A percentile compares a stretch with the other conserved stretches of the same genome.
These are phyloP conservation scores for Cenopis cana DNA, from an alignment of 2,888 invertebrate species.

Conservation along the genomic window DNA sequence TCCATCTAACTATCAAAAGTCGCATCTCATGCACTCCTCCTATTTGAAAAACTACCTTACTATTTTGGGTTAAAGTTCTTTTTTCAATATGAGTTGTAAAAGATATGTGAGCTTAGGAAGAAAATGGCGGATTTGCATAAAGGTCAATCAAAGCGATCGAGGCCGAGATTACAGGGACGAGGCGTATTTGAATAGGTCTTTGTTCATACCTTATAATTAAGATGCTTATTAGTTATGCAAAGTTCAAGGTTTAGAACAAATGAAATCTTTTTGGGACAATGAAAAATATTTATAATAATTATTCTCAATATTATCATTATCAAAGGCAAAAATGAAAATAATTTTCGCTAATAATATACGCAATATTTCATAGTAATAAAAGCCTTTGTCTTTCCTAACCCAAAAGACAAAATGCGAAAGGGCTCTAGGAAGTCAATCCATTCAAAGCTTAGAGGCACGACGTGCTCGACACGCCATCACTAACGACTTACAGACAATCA, in stretches of 20 bases:
- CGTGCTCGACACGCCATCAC: conserved; percentile 24
- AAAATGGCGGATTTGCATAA: conserved; percentile 66
- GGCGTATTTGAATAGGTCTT: conserved; percentile 62
- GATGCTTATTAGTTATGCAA: conserved; percentile 36
- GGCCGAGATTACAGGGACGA: conserved; percentile 61
- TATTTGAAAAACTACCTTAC: background rate
- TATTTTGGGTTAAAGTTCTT: background rate
- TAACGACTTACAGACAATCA: conserved; percentile 42
- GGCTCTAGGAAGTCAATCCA: conserved; percentile 18
- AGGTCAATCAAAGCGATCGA: conserved; percentile 73
- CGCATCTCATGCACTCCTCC: conserved; percentile 1
- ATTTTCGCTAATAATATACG: background rate
- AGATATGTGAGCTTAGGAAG: background rate
- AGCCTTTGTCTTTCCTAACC: no score
- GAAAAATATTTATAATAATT: no score
- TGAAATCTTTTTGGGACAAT: background rate
- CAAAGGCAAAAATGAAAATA: background rate
- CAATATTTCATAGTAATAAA: background rate
- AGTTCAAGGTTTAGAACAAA: background rate
- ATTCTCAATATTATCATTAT: no score
- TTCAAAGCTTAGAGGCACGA: conserved; percentile 9
- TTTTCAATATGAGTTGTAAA: background rate
- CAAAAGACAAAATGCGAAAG: background rate
- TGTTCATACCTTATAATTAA: conserved; percentile 53
- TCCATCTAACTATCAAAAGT: conserved; percentile 3